phyloP scores from a whole-genome alignment of 2,797 vertebrate species.

The Vireo griseus region DNA sequence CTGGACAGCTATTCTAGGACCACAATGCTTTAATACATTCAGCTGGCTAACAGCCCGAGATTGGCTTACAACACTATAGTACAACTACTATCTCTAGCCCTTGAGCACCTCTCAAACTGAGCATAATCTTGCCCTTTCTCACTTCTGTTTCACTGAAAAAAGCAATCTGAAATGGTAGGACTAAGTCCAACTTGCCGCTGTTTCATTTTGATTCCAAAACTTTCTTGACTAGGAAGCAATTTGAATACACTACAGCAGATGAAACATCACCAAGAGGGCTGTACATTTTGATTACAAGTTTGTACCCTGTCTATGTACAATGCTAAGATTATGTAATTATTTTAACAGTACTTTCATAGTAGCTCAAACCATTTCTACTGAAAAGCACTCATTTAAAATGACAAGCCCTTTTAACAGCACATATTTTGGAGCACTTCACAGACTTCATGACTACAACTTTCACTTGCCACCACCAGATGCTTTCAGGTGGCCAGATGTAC shows the following conservation, averaged over 20 bases:
- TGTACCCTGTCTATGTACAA: neutral
- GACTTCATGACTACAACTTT: neutral
- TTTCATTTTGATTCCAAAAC: neutral
- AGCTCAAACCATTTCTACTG: neutral
- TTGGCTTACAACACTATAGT: neutral
- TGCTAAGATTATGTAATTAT: neutral
- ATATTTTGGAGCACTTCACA: neutral
- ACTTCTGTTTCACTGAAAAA: neutral
- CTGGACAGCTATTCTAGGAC: neutral
- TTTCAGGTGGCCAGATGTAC: neutral
- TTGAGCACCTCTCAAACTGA: neutral
- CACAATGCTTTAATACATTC: neutral
- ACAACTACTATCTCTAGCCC: neutral
- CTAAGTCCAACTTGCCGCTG: neutral
- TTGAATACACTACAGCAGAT: neutral
- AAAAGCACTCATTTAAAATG: neutral
- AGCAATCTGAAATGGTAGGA: neutral
- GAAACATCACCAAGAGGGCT: neutral
- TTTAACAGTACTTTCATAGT: neutral
- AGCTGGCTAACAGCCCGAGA: neutral
- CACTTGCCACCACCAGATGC: neutral
- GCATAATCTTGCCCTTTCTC: neutral
- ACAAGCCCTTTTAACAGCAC: neutral
- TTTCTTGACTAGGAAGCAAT: neutral
- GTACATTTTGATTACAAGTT: neutral